Percentiles rank a stretch among this genome's conserved stretches.
phyloP scores from a whole-genome alignment of 2,797 vertebrate genomes.

The Borostomias antarcticus region DNA sequence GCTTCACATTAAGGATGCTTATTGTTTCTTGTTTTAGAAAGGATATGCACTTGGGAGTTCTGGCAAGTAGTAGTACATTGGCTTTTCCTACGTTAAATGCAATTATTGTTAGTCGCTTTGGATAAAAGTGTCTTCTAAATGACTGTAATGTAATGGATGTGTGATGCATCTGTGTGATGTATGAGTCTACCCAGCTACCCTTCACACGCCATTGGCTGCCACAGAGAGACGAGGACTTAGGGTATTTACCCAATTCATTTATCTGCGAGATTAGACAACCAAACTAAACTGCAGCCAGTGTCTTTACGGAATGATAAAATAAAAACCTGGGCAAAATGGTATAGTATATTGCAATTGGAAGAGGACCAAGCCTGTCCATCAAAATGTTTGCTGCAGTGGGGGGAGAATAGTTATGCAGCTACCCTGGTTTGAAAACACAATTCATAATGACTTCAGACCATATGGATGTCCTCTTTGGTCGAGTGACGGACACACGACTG shows the following conservation, averaged over 20 bases:
- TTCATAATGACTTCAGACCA: too few relatives aligned
- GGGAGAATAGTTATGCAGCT: too few relatives aligned
- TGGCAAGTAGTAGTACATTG: too few relatives aligned
- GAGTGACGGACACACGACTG: not conserved
- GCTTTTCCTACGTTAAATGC: too few relatives aligned
- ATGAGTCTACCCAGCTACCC: constrained; percentile 31
- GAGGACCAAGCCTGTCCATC: not conserved
- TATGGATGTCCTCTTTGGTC: not conserved
- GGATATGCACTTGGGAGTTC: too few relatives aligned
- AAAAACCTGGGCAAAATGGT: constrained; percentile 20
- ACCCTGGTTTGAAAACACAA: too few relatives aligned
- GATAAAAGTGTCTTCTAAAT: too few relatives aligned
- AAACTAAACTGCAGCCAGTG: constrained; percentile 25
- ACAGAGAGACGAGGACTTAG: constrained; percentile 33
- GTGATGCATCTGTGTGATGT: constrained; percentile 32
- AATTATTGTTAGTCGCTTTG: too few relatives aligned
- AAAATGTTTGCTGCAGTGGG: not conserved
- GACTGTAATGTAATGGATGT: too few relatives aligned
- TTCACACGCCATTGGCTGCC: constrained; percentile 46
- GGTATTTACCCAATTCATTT: constrained; percentile 56
- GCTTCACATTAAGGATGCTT: not conserved
- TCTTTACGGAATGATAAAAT: constrained; percentile 45
- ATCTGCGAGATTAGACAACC: constrained; percentile 12
- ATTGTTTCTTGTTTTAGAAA: constrained; percentile 8
- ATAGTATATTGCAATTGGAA: too few relatives aligned